phyloP scores from a whole-genome alignment of 2,797 vertebrate genomes.

The Malacoctenus gilli region DNA sequence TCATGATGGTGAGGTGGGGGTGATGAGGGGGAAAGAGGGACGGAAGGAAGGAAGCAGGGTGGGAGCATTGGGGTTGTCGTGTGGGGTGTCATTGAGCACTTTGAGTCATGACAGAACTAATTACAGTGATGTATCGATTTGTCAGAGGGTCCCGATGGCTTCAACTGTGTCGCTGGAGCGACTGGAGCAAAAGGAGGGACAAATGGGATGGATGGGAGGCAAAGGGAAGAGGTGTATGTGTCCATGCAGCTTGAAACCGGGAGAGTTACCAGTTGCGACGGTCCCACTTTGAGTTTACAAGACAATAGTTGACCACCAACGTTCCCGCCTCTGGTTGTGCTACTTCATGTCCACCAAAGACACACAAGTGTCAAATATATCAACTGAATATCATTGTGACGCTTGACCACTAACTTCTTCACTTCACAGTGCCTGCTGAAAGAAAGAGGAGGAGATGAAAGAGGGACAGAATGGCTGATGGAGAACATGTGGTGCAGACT shows the following conservation, averaged over 20 bases:
- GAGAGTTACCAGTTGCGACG: too few relatives aligned
- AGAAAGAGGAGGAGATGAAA: conserved; percentile 2
- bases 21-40: not conserved
- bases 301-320: too few relatives aligned
- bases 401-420: too few relatives aligned
- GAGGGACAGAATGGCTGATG: conserved; percentile 3
- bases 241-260: not conserved
- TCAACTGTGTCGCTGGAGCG: conserved; percentile 32
- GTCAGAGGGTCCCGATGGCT: conserved; percentile 59
- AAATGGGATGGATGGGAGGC: conserved; percentile 6
- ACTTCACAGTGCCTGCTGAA: not conserved
- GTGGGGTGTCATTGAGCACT: conserved; percentile 74
- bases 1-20: too few relatives aligned
- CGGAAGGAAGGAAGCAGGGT: not conserved
- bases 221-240: not conserved
- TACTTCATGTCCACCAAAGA: too few relatives aligned
- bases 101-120: conserved; percentile 74
- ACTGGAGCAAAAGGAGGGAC: conserved; percentile 16
- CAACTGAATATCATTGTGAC: too few relatives aligned
- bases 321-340: too few relatives aligned
- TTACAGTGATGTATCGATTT: conserved; percentile 81
- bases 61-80: not conserved
- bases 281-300: too few relatives aligned
- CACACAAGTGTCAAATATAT: too few relatives aligned
- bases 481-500: conserved; percentile 8